These are phyloP conservation scores for Cherax destructor DNA, from an alignment of 1,140 invertebrate genomes.

Conservation along the genomic window DNA sequence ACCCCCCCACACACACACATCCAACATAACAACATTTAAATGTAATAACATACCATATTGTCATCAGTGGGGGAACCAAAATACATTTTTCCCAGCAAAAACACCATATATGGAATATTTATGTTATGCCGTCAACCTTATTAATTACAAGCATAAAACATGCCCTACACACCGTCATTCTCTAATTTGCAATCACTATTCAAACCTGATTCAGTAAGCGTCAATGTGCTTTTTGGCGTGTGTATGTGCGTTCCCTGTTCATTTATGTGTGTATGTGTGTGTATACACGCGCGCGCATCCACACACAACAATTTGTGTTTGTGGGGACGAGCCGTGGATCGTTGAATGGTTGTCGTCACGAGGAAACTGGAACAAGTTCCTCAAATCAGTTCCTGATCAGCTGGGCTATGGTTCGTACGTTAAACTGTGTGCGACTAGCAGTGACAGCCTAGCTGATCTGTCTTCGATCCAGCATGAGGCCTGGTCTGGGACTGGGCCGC, in stretches of 20 bases:
- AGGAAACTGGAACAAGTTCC: no score
- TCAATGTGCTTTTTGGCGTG: background rate
- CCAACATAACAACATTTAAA: background rate
- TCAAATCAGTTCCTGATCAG: no score
- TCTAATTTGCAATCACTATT: background rate
- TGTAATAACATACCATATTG: slow-evolving; percentile 1
- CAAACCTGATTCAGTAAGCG: background rate
- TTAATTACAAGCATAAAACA: background rate
- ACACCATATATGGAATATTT: background rate
- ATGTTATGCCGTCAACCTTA: background rate
- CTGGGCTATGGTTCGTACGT: no score
- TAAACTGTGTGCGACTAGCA: no score
- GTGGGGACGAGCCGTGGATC: no score
- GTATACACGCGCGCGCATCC: background rate
- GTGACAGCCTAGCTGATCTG: no score
- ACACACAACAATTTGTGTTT: no score
- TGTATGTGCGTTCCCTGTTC: no score
- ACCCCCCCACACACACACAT: background rate
- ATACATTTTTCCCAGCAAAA: background rate
- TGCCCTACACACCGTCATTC: background rate
- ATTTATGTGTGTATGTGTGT: background rate
- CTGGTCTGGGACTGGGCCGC: no score
- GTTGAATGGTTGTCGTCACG: no score
- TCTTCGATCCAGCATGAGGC: no score
- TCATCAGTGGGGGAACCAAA: background rate